Evolutionary conservation across 1,140 invertebrate genomes (phyloP).

Genomic region (Trinorchestia longiramus): DNA sequence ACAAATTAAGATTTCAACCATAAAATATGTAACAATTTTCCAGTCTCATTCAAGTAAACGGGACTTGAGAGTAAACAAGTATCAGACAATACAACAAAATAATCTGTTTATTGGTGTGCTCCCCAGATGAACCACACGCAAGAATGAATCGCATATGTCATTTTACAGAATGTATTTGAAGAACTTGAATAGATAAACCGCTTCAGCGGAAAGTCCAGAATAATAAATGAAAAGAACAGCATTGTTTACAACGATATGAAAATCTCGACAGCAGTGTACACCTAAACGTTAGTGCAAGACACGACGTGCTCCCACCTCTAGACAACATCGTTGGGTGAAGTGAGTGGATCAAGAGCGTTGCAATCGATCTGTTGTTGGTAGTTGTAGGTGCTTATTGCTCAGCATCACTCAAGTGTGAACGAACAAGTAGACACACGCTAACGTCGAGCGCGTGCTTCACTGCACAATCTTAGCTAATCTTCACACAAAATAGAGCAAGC

Average conservation of each 20-base stretch:
- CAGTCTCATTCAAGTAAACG: no score
- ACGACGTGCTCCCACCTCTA: no score
- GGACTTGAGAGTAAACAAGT: no score
- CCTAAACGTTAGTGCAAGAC: no score
- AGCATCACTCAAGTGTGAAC: not conserved
- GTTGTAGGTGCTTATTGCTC: not conserved
- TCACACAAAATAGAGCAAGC: not conserved
- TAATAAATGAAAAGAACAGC: no score
- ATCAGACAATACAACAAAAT: no score
- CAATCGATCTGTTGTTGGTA: not conserved
- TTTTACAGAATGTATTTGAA: no score
- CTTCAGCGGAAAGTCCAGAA: no score
- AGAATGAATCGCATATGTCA: not conserved
- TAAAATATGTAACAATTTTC: not conserved
- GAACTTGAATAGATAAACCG: no score
- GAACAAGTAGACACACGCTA: not conserved
- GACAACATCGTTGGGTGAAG: not conserved
- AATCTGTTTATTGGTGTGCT: not conserved
- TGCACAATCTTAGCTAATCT: slow-evolving; percentile 13
- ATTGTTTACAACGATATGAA: no score
- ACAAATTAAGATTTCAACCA: not conserved
- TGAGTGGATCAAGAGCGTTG: not conserved
- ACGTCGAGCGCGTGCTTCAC: not conserved
- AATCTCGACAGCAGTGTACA: no score
- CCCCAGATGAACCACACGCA: not conserved